Percentiles rank a stretch among this genome's conserved stretches.
phyloP scores from a whole-genome alignment of 2,888 invertebrate genomes.

The Tetranychus piercei region DNA sequence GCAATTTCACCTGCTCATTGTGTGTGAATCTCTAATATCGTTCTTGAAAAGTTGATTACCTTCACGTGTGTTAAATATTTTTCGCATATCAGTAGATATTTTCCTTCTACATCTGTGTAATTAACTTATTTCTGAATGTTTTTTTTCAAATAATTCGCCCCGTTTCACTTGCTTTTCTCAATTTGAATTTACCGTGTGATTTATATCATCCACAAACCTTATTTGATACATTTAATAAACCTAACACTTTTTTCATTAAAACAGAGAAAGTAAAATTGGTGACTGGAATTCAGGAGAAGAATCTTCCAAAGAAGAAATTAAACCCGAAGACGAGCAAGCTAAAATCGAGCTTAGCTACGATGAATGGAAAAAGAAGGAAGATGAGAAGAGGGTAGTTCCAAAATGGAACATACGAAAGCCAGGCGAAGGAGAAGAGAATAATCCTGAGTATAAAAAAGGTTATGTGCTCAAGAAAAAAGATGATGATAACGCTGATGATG shows the following conservation, averaged over 20 bases:
- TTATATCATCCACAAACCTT: no score
- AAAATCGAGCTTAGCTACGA: conserved; percentile 73
- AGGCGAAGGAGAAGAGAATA: conserved; percentile 56
- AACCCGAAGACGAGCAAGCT: conserved; percentile 40
- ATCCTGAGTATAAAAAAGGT: conserved; percentile 29
- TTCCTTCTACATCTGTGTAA: no score
- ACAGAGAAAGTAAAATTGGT: conserved; percentile 18
- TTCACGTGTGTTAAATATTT: no score
- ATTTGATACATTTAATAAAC: neutral
- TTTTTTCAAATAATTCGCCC: no score
- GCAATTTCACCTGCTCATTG: no score
- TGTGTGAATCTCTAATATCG: no score
- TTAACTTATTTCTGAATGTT: no score
- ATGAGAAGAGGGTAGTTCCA: conserved; percentile 54
- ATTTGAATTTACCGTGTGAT: no score
- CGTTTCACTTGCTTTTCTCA: no score
- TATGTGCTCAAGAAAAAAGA: conserved; percentile 44
- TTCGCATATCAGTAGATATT: no score
- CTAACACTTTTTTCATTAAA: conserved; percentile 11
- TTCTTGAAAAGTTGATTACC: no score
- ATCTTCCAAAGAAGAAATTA: conserved; percentile 35
- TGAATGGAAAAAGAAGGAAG: conserved; percentile 74
- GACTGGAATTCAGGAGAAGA: conserved; percentile 24
- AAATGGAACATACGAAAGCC: conserved; percentile 79
- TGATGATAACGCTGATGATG: conserved; percentile 34